Base-by-base conservation (phyloP, 1,140 invertebrate genomes). In the Chironomus striatipennis region DNA sequence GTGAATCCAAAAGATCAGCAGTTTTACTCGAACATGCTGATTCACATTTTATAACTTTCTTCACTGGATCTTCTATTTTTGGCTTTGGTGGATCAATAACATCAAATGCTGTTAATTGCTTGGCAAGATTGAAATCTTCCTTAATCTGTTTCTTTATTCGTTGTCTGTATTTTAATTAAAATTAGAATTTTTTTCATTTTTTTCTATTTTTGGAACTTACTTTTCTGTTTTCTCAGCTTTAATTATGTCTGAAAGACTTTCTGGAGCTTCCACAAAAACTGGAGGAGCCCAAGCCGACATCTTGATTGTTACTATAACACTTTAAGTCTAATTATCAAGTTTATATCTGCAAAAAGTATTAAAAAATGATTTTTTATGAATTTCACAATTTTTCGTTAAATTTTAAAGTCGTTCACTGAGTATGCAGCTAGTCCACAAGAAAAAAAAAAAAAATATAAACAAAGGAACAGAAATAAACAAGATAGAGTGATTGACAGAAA, bases 71-170 rank as follows among this genome's bases (percentile, higher is more conserved):
- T 7, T 3, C 47, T 2, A 57, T 7, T 57, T 10, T 57, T 57
- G 47, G 47, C 47, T 10, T n/a, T 57, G 47, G 9, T 57, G 9
- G 47, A 20, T 18, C 17, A 20, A 21, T 7, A 8, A 17, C 4
- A 18, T 70, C 18, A 2, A 10, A 8, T 0, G 18, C 65, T 8
- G 65, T 9, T 18, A 70, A 6, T 8, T 18, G 17, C 18, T 20
- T 70, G 9, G 65, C 65, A 70, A 70, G 18, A 21, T 70, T 70
- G 20, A 70, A 70, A 21, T 70, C 65, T 20, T 70, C 65, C 20
- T 20, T 21, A 12, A 70, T 70, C 20, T 70, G 65, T 21, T 70
- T 70, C 20, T 70, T n/a, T 70, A 20, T 21, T 8, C 18, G 17
- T 1, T 70, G 4, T 70, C 65, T 70, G 17, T 70, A 70, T 9